Conservation (phyloP, 2,797 vertebrate species). For the Spinus olivaceus region DNA sequence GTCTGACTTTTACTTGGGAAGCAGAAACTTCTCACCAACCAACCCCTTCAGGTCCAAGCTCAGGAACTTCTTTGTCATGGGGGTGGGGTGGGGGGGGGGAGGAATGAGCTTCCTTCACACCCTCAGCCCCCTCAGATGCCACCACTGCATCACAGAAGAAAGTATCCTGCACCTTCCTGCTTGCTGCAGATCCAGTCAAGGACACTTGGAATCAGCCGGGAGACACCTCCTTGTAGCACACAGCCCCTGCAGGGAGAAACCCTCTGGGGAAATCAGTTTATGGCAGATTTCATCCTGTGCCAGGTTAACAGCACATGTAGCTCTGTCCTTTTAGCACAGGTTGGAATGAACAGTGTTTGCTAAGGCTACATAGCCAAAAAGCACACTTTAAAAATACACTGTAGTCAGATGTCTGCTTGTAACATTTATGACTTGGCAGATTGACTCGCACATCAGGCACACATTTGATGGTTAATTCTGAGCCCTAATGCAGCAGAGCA, state of each 20-base stretch:
- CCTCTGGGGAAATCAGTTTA: background rate
- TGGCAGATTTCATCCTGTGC: background rate
- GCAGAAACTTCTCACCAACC: conserved; percentile 9
- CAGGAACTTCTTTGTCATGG: background rate
- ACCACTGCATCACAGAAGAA: background rate
- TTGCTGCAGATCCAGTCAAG: conserved; percentile 32
- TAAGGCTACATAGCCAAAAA: background rate
- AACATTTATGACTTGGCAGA: conserved; percentile 36
- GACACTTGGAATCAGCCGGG: background rate
- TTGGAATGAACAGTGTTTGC: background rate
- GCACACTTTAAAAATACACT: background rate
- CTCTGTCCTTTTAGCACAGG: background rate
- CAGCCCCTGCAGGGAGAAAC: background rate
- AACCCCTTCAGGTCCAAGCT: background rate
- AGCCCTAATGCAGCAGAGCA: conserved; percentile 38
- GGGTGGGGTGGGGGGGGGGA: background rate
- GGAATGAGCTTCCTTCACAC: background rate
- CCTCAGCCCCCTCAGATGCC: conserved; percentile 28
- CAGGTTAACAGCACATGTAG: background rate
- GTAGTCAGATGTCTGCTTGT: conserved; percentile 46
- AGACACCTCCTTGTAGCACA: background rate
- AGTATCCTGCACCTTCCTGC: background rate
- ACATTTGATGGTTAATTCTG: conserved; percentile 47
- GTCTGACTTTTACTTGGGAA: conserved; percentile 24
- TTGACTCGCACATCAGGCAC: conserved; percentile 39